A percentile compares a stretch with the other conserved stretches of the same genome.
These are phyloP conservation scores for Boloria euphrosyne DNA, from an alignment of 2,888 invertebrate species.

Conservation along the genomic window DNA sequence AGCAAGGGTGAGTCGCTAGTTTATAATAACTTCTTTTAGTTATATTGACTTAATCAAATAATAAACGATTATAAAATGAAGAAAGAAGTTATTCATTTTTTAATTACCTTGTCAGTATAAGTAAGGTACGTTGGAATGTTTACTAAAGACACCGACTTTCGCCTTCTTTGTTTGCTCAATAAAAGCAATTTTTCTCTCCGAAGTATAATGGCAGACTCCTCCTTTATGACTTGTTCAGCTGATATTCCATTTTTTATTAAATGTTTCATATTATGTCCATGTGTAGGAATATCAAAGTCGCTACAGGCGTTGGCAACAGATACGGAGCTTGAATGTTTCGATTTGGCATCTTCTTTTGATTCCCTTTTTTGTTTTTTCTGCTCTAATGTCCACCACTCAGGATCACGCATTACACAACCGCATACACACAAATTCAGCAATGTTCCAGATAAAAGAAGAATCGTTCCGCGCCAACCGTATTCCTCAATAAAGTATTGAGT, in stretches of 20 bases:
- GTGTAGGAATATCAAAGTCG: constrained; percentile 60
- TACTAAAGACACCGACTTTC: constrained; percentile 84
- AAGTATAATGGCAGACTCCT: constrained; percentile 61
- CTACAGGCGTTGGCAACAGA: constrained; percentile 74
- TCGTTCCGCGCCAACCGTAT: constrained; percentile 93
- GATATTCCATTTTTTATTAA: constrained; percentile 59
- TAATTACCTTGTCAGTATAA: constrained; percentile 84
- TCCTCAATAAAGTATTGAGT: constrained; percentile 89
- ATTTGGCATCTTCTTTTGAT: constrained; percentile 55
- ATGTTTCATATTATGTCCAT: constrained; percentile 65
- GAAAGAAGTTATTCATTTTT: background rate
- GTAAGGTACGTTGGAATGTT: constrained; percentile 89
- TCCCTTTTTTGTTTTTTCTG: constrained; percentile 77
- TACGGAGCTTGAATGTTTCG: constrained; percentile 74
- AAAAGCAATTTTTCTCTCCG: constrained; percentile 55
- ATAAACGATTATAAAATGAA: background rate
- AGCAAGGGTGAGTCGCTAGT: too few species aligned
- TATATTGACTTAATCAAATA: background rate
- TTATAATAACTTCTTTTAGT: too few species aligned
- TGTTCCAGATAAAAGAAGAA: constrained; percentile 90
- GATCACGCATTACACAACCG: constrained; percentile 93
- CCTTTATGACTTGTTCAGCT: constrained; percentile 63
- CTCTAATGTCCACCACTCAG: constrained; percentile 89
- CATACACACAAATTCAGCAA: constrained; percentile 93
- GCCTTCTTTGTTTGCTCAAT: constrained; percentile 50